These are phyloP conservation scores for Limonius californicus DNA, from an alignment of 1,140 invertebrate species.

Conservation along the genomic window DNA sequence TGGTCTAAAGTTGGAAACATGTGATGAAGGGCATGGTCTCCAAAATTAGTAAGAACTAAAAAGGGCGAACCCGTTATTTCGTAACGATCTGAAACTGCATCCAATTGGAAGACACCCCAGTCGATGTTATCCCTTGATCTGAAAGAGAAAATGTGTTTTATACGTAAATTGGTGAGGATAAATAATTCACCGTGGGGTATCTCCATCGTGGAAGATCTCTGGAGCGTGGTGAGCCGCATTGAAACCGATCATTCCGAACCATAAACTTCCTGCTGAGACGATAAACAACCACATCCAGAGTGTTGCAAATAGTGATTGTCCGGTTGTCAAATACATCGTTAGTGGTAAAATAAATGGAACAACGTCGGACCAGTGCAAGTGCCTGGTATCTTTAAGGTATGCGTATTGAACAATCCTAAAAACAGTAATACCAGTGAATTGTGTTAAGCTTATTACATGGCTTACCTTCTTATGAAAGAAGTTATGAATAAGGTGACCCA, in stretches of 20 bases:
- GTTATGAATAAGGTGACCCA: background rate
- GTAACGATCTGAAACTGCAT: slow-evolving; percentile 67
- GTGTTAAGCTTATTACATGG: no score
- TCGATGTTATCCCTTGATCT: slow-evolving; percentile 48
- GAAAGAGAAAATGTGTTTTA: background rate
- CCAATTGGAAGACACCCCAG: slow-evolving; percentile 74
- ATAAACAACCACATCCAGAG: slow-evolving; percentile 58
- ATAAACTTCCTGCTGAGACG: slow-evolving; percentile 54
- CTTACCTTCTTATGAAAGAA: slow-evolving; percentile 37
- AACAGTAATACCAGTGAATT: no score
- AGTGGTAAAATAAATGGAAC: slow-evolving; percentile 54
- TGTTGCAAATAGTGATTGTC: slow-evolving; percentile 39
- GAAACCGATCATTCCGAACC: slow-evolving; percentile 60
- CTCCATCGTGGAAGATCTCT: slow-evolving; percentile 75
- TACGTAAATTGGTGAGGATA: background rate
- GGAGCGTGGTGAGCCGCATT: slow-evolving; percentile 78
- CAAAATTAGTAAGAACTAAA: slow-evolving; percentile 67
- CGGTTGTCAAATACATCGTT: slow-evolving; percentile 50
- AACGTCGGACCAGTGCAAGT: slow-evolving; percentile 39
- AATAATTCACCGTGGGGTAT: slow-evolving; percentile 53
- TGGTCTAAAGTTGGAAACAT: slow-evolving; percentile 82
- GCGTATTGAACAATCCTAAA: background rate
- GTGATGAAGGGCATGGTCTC: slow-evolving; percentile 75
- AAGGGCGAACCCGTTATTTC: slow-evolving; percentile 64
- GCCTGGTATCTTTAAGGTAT: background rate